phyloP scores from a whole-genome alignment of 1,140 invertebrate species.

The Drosophila ohnishii region DNA sequence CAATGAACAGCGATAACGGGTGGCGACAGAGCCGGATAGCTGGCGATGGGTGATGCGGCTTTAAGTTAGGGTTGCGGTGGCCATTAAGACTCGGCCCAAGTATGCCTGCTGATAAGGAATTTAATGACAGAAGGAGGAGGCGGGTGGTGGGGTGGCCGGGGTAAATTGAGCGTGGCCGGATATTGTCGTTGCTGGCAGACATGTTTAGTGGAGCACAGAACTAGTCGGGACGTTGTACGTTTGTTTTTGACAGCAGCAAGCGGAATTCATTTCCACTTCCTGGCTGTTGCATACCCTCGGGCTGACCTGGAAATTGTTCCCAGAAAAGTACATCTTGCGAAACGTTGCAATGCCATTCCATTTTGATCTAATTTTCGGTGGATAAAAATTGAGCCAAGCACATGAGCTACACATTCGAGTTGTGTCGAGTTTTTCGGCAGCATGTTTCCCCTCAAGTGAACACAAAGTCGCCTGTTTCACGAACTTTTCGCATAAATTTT shows the following conservation, averaged over 20 bases:
- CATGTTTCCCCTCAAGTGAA: slow-evolving; percentile 32
- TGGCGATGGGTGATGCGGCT: not conserved
- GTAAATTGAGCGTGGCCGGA: slow-evolving; percentile 71
- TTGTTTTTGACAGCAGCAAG: slow-evolving; percentile 8
- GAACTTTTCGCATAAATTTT: slow-evolving; percentile 73
- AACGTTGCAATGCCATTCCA: slow-evolving; percentile 12
- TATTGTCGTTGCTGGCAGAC: slow-evolving; percentile 53
- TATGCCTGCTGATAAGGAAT: slow-evolving; percentile 65
- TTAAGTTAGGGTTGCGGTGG: slow-evolving; percentile 42
- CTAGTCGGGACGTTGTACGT: not conserved
- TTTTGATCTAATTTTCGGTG: slow-evolving; percentile 31
- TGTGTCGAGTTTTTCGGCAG: slow-evolving; percentile 37
- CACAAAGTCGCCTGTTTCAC: slow-evolving; percentile 35
- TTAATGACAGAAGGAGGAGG: slow-evolving; percentile 45
- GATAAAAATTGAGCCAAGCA: slow-evolving; percentile 18
- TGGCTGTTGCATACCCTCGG: slow-evolving; percentile 55
- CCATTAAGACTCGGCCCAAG: slow-evolving; percentile 61
- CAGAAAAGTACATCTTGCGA: not conserved
- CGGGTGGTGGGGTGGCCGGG: slow-evolving; percentile 25
- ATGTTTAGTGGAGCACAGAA: slow-evolving; percentile 1
- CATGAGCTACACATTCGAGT: slow-evolving; percentile 28
- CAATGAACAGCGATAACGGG: slow-evolving; percentile 71
- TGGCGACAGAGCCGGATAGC: slow-evolving; percentile 5
- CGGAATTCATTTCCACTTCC: slow-evolving; percentile 20
- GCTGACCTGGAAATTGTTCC: slow-evolving; percentile 30